Base-by-base conservation (phyloP, 1,140 invertebrate genomes). In the Drosophila rufa region DNA sequence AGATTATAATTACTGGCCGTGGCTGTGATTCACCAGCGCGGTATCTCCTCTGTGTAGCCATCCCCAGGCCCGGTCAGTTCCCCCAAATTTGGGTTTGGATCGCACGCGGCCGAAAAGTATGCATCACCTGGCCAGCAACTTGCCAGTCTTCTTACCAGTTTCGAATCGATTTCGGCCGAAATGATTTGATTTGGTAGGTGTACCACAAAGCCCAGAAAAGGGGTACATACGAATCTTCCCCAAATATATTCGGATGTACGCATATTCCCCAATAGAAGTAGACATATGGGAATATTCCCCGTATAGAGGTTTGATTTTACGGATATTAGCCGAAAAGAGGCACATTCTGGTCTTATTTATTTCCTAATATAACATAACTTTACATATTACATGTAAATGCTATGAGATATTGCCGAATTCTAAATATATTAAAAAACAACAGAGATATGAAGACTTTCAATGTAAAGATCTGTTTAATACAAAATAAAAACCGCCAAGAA, bases 1-100 rank as follows among this genome's bases (percentile, higher is more conserved):
- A 50, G 65, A 56, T 70, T 67, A 53, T 51, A 66, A 60, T 66
- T 57, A 25, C 55, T 38, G 65, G 43, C 56, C 33, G 53, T 61
- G 59, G 25, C 27, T 42, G 27, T 74, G 67, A 70, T 25, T 70
- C 64, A 70, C 64, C 33, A 68, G 40, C 48, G 48, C 40, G 48
- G 48, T 40, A 45, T 66, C 55, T 57, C 55, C 36, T 43, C 36
- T 9, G 22, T 25, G 7, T 22, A n/a, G 36, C 19, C 62, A 64
- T 64, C 61, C 55, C 15, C 53, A 38, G 11, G 3, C 22, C 51
- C 27, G 38, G 25, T 33, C 27, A 19, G 17, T n/a, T 33, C 14
- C 38, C 19, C n/a, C 33, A 5, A 11, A 36, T 36, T 22, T 14
- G 36, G 5, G 19, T 6, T n/a, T 40, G 25, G 15, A 33, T 59